Evolutionary conservation across 2,113 vertebrate genomes (phyloP).

Genomic region (Narcine bancroftii): DNA sequence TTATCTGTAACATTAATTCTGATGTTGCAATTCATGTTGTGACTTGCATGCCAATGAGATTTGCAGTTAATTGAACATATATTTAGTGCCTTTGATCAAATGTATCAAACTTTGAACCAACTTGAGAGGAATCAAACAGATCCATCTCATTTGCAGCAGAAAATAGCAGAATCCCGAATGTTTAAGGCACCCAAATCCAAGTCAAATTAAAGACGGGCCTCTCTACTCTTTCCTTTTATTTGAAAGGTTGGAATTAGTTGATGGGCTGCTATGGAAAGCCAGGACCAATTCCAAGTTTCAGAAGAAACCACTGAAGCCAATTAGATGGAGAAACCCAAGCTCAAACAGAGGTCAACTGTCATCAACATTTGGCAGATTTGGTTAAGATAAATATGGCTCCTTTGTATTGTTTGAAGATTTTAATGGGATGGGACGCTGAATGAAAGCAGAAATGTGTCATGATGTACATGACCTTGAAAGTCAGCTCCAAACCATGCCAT

Average conservation of each 20-base stretch:
- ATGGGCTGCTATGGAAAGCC: neutral
- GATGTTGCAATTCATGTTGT: neutral
- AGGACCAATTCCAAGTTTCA: neutral
- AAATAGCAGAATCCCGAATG: neutral
- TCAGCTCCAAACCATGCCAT: neutral
- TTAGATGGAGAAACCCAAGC: neutral
- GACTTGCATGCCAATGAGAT: neutral
- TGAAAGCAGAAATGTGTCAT: neutral
- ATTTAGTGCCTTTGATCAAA: constrained; percentile 34
- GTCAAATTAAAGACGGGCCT: neutral
- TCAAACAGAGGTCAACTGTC: constrained; percentile 1
- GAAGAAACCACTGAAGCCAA: constrained; percentile 25
- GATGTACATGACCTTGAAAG: constrained; percentile 8
- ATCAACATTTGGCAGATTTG: neutral
- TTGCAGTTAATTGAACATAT: constrained; percentile 29
- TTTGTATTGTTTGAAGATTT: constrained; percentile 11
- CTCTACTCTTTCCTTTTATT: neutral
- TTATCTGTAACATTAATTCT: constrained; percentile 14
- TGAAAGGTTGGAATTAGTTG: neutral
- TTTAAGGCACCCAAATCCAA: neutral
- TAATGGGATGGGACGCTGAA: neutral
- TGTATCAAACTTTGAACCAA: neutral
- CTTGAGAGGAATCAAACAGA: constrained; percentile 21
- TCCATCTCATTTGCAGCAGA: neutral
- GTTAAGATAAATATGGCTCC: neutral